Base-by-base conservation (phyloP, 1,140 invertebrate species). In the Drosophila micromelanica region DNA sequence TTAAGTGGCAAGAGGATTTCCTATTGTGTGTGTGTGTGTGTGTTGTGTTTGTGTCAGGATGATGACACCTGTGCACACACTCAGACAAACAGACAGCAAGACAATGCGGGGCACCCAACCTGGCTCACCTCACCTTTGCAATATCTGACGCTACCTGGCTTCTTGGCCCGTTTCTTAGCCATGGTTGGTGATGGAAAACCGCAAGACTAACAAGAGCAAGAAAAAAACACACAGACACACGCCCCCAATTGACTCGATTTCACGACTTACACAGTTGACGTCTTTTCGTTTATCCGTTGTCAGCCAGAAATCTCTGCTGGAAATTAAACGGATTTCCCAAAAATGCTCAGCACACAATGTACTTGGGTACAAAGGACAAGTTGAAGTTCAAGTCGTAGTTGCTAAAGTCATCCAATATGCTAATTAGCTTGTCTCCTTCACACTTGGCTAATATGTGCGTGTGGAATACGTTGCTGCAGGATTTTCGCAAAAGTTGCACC, bases 251-350 rank as follows among this genome's bases (percentile, higher is more conserved):
- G 82, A 82, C 84, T 71, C 72, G 52, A 78, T 73, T 76, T 77
- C 57, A 78, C 78, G 17, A 13, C n/a, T 80, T 80, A 80, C 54
- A 69, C 59, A 81, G 64, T 62, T 65, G 40, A 56, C 48, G 30
- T 59, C 32, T 43, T 43, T 7, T 75, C 43, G 38, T 8, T 54
- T 9, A 4, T 6, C 32, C 11, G 56, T 63, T 57, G 65, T 45
- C 37, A 9, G 13, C 13, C 46, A 59, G 15, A 69, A 63, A 68
- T 68, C 43, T 73, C 60, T 57, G 37, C 27, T 69, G 82, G 71
- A 86, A 86, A 87, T 86, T 86, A 78, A 82, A 78, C 82, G 82
- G 82, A 86, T 86, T 76, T 87, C 79, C 82, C 30, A 64, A 43
- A 43, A 45, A 45, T 49, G 20, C 17, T 27, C 27, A 37, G 32